Conservation (phyloP, 2,888 invertebrate genomes). For the Ichneumon xanthorius region DNA sequence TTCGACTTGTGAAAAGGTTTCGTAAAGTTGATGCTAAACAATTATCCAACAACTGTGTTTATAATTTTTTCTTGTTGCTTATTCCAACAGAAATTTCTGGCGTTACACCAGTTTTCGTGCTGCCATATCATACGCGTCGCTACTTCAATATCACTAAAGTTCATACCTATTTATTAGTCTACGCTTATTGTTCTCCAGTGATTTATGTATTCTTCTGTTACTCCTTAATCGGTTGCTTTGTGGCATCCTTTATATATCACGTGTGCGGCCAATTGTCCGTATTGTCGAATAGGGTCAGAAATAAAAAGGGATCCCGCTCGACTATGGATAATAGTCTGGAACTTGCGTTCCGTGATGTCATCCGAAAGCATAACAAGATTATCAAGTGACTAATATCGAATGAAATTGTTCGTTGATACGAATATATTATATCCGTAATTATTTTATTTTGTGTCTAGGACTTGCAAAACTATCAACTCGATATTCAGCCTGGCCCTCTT, state of each 20-base stretch:
- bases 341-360: neutral
- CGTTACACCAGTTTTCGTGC: neutral
- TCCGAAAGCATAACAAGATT: slow-evolving; percentile 1
- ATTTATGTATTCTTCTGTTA: slow-evolving; percentile 3
- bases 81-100: neutral
- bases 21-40: neutral
- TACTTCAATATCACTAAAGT: neutral
- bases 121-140: neutral
- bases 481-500: too few relatives aligned
- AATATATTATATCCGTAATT: neutral
- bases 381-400: neutral
- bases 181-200: neutral
- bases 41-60: neutral
- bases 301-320: neutral
- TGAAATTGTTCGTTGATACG: neutral
- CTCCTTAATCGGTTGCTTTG: neutral
- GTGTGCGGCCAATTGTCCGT: slow-evolving; percentile 5
- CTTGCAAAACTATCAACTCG: too few relatives aligned
- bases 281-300: neutral
- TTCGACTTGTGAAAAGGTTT: neutral
- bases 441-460: too few relatives aligned
- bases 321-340: neutral
- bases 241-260: neutral
- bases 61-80: neutral
- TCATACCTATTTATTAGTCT: neutral